These are phyloP conservation scores for Helicoverpa zea DNA, from an alignment of 1,140 invertebrate species.

Conservation along the genomic window DNA sequence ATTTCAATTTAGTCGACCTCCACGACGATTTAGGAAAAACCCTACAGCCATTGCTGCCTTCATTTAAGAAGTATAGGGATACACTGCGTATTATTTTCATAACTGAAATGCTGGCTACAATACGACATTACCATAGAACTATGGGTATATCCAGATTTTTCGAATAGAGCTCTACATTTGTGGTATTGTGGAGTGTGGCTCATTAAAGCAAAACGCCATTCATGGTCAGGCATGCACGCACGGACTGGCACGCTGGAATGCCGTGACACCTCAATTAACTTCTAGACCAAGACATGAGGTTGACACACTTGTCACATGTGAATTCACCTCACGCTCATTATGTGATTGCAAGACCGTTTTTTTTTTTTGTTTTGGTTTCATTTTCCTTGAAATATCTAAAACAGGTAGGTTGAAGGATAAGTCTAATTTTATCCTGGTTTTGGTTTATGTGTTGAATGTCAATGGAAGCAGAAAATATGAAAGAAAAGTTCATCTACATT, in stretches of 20 bases:
- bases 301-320: conserved; percentile 40
- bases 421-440: conserved; percentile 11
- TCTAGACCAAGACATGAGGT: conserved; percentile 36
- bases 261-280: conserved; percentile 62
- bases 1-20: background rate
- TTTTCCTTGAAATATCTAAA: conserved; percentile 30
- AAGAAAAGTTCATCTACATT: background rate
- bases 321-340: conserved; percentile 30
- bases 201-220: conserved; percentile 43
- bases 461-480: background rate
- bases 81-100: too few species aligned
- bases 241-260: conserved; percentile 44
- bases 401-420: background rate
- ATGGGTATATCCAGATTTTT: conserved; percentile 11
- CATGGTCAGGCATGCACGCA: conserved; percentile 50
- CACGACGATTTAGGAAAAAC: background rate
- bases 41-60: too few species aligned
- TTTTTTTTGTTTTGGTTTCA: conserved; percentile 14
- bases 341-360: conserved; percentile 20
- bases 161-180: background rate
- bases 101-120: background rate
- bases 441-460: background rate
- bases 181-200: conserved; percentile 21
- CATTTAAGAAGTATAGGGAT: too few species aligned
- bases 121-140: background rate